Base-by-base conservation (phyloP, 1,140 invertebrate species). In the Sinella curviseta region DNA sequence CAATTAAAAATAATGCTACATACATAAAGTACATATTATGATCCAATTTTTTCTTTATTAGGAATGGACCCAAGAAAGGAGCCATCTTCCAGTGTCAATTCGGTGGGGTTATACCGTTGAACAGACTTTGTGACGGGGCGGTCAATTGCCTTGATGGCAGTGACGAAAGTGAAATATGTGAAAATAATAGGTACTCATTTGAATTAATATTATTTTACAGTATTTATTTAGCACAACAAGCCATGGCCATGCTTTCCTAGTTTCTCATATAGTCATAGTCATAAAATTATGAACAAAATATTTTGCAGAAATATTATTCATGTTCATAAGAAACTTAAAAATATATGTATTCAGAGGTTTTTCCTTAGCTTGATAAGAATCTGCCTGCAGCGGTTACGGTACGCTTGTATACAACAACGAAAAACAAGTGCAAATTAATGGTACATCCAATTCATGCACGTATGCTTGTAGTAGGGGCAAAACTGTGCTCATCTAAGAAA, bases 51-150 rank as follows among this genome's bases (percentile, higher is more conserved):
- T 48, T 8, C 20, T 48, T 48, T 8, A 48, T 48, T 48, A 70
- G 65, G 31, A 70, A 70, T 33, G 65, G 26, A 33, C 65, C 65
- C 30, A 70, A 70, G n/a, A 70, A 70, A 31, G 65, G 26, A 26
- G 74, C 35, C 35, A 78, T 83, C 2, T 83, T 83, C 34, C 82
- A 83, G 39, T 83, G 82, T 70, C 76, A 82, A 31, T 83, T 78
- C 31, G 78, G 78, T 2, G 82, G 82, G 0, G 78, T 81, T 36
- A 76, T 83, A 39, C 81, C 82, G 3, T n/a, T 83, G 2, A 77
- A 39, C 31, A 24, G 80, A 55, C 80, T 83, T n/a, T 83, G 82
- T 54, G 82, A 83, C 73, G 82, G 82, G 26, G n/a, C 16, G 2
- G 57, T 60, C 57, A 60, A 75, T 30, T 75, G 74, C 26, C 16